Evolutionary conservation across 1,140 invertebrate species (phyloP), one percentile per base, ranked within the genome.

Genomic region (Papilio polytes): DNA sequence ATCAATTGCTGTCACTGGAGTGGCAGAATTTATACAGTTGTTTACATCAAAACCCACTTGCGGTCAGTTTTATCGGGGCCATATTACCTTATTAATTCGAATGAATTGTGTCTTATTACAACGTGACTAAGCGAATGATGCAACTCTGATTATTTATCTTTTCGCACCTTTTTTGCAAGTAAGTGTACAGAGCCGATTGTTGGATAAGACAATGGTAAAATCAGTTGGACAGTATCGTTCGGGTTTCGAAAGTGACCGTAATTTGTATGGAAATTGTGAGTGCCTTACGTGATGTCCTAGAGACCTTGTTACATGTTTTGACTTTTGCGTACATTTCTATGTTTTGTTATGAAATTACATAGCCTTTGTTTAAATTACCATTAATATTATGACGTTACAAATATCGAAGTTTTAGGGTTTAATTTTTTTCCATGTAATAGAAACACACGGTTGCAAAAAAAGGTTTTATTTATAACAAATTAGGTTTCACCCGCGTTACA

Each of bases 221-320:
- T 86, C 80, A 87, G 85, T 85, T 80, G 82, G 85, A 72, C 80
- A 80, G 89, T 89, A 90, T 91, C 85, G 90, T 91, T 86, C 76
- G 86, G 77, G 83, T 91, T 94, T 93, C 88, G 91, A 93, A 94
- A 93, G 91, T 92, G 87, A 88, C 89, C 89, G 88, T 91, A 89
- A 88, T 93, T 92, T 93, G 87, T 92, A 92, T 94, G 91, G 90
- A 91, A 92, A 93, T 94, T 90, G 88, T 85, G 63, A 76, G 82
- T 80, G 82, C 66, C 87, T 89, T 91, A 87, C 89, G 87, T 87
- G 88, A 86, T 85, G 88, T 84, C 85, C 86, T 80, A 87, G 22
- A 88, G 86, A 89, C 89, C 89, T 90, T 86, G 83, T 90, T 89
- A 88, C 89, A 89, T 90, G 78, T 82, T 80, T 88, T 89, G 84